Conservation (phyloP, 2,113 vertebrate genomes). For the Caracal caracal region DNA sequence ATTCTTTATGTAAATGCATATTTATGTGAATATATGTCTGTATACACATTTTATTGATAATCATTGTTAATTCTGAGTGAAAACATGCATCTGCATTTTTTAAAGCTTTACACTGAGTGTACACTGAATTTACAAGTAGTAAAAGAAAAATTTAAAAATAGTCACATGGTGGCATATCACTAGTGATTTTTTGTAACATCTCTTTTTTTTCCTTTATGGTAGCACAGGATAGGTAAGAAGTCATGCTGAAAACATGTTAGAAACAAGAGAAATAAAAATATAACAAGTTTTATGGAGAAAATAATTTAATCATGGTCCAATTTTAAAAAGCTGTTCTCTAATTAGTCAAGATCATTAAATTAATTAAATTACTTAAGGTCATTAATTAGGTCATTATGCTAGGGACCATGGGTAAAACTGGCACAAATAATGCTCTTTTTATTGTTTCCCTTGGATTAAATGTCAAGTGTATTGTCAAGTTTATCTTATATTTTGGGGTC, state of each 20-base stretch:
- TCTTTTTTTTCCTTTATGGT: neutral
- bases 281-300: neutral
- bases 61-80: neutral
- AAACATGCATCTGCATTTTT: neutral
- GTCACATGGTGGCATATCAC: neutral
- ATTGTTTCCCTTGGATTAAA: neutral
- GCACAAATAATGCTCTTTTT: neutral
- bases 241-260: neutral
- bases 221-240: neutral
- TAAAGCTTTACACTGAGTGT: neutral
- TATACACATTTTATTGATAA: neutral
- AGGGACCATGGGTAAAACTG: neutral
- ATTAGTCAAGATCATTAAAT: neutral
- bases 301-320: neutral
- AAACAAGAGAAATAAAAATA: neutral
- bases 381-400: too few species aligned
- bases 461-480: neutral
- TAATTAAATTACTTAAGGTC: too few species aligned
- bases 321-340: neutral
- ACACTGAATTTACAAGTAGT: neutral
- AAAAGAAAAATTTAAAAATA: neutral
- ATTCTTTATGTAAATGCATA: conserved; percentile 11
- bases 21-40: neutral
- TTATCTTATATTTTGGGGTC: neutral
- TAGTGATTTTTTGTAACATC: neutral